A percentile compares a stretch with the other conserved stretches of the same genome.
Conservation (phyloP, 2,113 vertebrate genomes). For the western clawed frog (Xenopus tropicalis) region UCB_Xtro_10.0 CM004448.2:78250501-78251000, state of each 20-base stretch:
- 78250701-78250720: not conserved
- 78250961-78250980: slow-evolving; percentile 81
- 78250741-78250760: not conserved
- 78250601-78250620: not conserved
- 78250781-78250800: slow-evolving; percentile 48
- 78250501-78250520: no score
- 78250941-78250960: slow-evolving; percentile 48
- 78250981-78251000: slow-evolving; percentile 97
- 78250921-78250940: slow-evolving; percentile 12
- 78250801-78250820: slow-evolving; percentile 45
- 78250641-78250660: not conserved
- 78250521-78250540: no score
- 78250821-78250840: slow-evolving; percentile 39
- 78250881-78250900: slow-evolving; percentile 36
- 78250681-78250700: not conserved
- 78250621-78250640: not conserved
- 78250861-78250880: slow-evolving; percentile 32
- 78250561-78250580: no score
- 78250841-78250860: slow-evolving; percentile 45
- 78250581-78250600: not conserved
- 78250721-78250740: not conserved
- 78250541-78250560: no score
- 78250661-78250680: not conserved
- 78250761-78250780: not conserved
- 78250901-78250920: slow-evolving; percentile 19